phyloP scores from a whole-genome alignment of 2,888 invertebrate species.

The Anticlea derivata region DNA sequence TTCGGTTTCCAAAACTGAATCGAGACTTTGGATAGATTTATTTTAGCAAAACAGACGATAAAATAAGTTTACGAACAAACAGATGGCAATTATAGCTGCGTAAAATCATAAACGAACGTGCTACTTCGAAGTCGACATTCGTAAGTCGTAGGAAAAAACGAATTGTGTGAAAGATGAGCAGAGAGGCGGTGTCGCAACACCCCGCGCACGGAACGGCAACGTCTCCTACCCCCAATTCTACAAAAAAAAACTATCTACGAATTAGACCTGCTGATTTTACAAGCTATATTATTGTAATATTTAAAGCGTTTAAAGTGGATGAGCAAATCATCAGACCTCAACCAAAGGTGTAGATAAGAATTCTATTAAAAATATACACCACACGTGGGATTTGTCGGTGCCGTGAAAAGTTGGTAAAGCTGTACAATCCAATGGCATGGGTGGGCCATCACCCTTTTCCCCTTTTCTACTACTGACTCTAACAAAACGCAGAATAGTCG shows the following conservation, averaged over 20 bases:
- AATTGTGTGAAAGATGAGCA: conserved; percentile 30
- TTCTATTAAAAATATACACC: too few species aligned
- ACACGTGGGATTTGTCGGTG: too few species aligned
- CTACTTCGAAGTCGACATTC: background rate
- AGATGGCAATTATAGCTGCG: background rate
- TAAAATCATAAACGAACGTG: background rate
- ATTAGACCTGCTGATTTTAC: conserved; percentile 21
- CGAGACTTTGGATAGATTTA: too few species aligned
- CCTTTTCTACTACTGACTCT: too few species aligned
- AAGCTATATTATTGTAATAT: conserved; percentile 17
- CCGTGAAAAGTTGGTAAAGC: too few species aligned
- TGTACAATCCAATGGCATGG: too few species aligned
- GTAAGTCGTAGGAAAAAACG: conserved; percentile 19
- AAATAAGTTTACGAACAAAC: too few species aligned
- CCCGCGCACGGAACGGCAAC: conserved; percentile 47
- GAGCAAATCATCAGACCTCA: conserved; percentile 11
- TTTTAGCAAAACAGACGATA: too few species aligned
- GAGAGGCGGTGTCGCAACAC: conserved; percentile 18
- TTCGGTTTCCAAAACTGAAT: too few species aligned
- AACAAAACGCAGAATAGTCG: conserved; percentile 17
- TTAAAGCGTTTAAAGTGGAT: conserved; percentile 1
- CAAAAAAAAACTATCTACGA: conserved; percentile 35
- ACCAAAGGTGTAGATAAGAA: too few species aligned
- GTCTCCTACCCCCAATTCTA: conserved; percentile 39
- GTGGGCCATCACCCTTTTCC: too few species aligned